These are phyloP conservation scores for Origma solitaria DNA, from an alignment of 2,113 vertebrate species.

Conservation along the genomic window DNA sequence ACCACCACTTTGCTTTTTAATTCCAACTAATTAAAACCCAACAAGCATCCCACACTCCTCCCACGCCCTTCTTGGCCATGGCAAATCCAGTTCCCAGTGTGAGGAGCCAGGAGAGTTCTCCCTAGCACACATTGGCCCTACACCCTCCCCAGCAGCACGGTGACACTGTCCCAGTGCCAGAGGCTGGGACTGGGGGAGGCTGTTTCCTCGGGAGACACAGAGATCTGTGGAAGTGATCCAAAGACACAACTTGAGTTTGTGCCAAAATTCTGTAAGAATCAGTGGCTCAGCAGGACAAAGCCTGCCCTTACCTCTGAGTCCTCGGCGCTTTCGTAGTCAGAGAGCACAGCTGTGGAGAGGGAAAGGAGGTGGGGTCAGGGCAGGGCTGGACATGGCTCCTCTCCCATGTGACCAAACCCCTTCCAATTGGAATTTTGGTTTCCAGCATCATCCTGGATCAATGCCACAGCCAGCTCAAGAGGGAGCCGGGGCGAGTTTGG, in stretches of 20 bases:
- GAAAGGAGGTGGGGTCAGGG: not conserved
- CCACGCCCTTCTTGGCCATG: not conserved
- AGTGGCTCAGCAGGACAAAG: not conserved
- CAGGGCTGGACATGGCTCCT: not conserved
- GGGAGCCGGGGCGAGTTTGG: fast-evolving
- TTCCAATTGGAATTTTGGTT: not conserved
- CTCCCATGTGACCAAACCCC: not conserved
- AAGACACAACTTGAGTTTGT: not conserved
- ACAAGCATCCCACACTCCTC: not conserved
- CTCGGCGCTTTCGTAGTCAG: conserved; percentile 95
- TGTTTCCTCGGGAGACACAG: not conserved
- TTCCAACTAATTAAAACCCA: not conserved
- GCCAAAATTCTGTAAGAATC: not conserved
- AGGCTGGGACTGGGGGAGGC: not conserved
- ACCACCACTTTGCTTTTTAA: not conserved
- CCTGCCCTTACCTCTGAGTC: conserved; percentile 83
- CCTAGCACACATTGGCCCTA: fast-evolving
- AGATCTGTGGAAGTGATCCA: not conserved
- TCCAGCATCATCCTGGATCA: not conserved
- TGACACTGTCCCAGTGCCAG: not conserved
- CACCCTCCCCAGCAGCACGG: not conserved
- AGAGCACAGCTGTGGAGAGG: conserved; percentile 84
- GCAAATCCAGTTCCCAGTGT: not conserved
- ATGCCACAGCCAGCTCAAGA: not conserved
- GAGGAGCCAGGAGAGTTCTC: not conserved